Conservation (phyloP, 2,797 vertebrate genomes). For the Epinephelus malabaricus region DNA sequence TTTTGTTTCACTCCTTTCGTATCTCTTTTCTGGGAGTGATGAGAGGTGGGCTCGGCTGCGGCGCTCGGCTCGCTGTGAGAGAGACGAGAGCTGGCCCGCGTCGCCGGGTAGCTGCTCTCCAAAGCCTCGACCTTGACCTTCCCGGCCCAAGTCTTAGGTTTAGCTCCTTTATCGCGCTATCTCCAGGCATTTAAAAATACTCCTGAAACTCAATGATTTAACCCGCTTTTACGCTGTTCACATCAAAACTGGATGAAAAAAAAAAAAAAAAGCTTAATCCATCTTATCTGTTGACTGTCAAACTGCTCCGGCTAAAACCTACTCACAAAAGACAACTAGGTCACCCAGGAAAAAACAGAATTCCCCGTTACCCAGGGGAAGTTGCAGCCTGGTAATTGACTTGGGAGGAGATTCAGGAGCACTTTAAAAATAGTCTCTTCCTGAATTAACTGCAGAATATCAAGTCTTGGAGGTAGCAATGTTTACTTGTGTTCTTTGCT, state of each 20-base stretch:
- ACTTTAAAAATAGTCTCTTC: slow-evolving; percentile 73
- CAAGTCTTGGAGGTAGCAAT: slow-evolving; percentile 36
- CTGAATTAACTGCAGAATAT: slow-evolving; percentile 66
- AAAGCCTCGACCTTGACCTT: slow-evolving; percentile 86
- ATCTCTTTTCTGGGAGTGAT: slow-evolving; percentile 77
- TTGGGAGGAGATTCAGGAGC: slow-evolving; percentile 78
- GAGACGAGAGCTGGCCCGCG: slow-evolving; percentile 67
- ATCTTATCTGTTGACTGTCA: slow-evolving; percentile 94
- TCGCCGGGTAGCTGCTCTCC: slow-evolving; percentile 77
- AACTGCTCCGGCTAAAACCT: slow-evolving; percentile 91
- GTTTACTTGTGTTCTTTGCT: slow-evolving; percentile 39
- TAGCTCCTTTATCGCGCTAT: slow-evolving; percentile 87
- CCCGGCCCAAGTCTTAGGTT: slow-evolving; percentile 83
- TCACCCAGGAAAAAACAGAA: slow-evolving; percentile 86
- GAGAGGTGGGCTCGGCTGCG: slow-evolving; percentile 75
- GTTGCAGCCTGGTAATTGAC: slow-evolving; percentile 89
- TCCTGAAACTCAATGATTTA: slow-evolving; percentile 90
- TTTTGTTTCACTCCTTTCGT: slow-evolving; percentile 76
- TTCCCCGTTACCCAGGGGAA: slow-evolving; percentile 85
- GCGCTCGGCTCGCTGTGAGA: slow-evolving; percentile 53
- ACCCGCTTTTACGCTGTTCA: slow-evolving; percentile 90
- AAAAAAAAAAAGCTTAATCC: slow-evolving; percentile 86
- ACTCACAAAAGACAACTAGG: slow-evolving; percentile 92
- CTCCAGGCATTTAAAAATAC: slow-evolving; percentile 91
- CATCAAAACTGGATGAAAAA: slow-evolving; percentile 91